These are phyloP conservation scores for Palythoa caribaeorum DNA, from an alignment of 92 coral and sea anemone species.

Conservation along the genomic window DNA sequence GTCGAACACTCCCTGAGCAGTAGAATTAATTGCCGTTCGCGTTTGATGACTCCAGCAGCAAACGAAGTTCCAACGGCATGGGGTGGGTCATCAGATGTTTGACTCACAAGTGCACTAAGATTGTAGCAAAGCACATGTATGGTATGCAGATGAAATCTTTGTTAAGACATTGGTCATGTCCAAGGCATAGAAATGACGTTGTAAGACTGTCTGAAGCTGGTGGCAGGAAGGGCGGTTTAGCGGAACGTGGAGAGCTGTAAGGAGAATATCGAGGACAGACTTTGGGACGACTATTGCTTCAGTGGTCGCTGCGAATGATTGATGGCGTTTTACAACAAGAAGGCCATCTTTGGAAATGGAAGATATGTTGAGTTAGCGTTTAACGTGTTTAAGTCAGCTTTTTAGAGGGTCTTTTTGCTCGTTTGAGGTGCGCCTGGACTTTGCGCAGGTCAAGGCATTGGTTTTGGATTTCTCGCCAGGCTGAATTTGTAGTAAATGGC, in stretches of 20 bases:
- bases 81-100: conserved; percentile 4
- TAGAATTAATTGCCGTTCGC: too few species aligned
- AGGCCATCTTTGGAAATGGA: too few species aligned
- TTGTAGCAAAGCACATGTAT: conserved; percentile 63
- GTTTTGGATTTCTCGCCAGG: conserved; percentile 46
- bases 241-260: conserved; percentile 55
- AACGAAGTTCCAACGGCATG: conserved; percentile 15
- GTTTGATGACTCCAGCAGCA: conserved; percentile 29
- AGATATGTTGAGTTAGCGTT: not conserved
- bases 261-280: conserved; percentile 41
- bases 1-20: conserved; percentile 65
- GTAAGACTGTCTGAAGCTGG: conserved; percentile 43
- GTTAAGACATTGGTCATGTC: conserved; percentile 66
- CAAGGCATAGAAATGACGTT: conserved; percentile 66
- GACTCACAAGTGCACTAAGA: not conserved
- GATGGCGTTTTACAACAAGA: too few species aligned
- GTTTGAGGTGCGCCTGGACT: conserved; percentile 31
- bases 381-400: too few species aligned
- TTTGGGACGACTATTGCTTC: not conserved
- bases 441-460: not conserved
- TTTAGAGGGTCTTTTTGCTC: too few species aligned
- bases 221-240: too few species aligned
- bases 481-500: conserved; percentile 47
- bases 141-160: conserved; percentile 52
- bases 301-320: too few species aligned